A percentile compares a stretch with the other conserved stretches of the same genome.
Conservation (phyloP, 1,140 invertebrate genomes). For the Cydia strobilella region DNA sequence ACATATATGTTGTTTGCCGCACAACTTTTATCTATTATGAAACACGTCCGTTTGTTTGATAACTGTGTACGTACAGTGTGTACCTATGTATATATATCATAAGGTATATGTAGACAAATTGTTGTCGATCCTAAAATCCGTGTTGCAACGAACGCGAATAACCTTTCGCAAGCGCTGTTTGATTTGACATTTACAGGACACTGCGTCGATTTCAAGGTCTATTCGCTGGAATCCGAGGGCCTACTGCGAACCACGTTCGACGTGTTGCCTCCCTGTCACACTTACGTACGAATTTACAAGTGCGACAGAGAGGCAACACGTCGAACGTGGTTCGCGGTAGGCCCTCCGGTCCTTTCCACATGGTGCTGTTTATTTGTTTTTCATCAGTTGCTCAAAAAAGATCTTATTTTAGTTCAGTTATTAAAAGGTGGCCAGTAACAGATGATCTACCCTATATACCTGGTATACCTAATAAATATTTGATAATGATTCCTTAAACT, state of each 20-base stretch:
- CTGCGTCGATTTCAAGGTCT: slow-evolving; percentile 23
- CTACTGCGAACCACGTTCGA: too few species aligned
- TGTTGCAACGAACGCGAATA: slow-evolving; percentile 34
- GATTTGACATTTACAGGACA: slow-evolving; percentile 31
- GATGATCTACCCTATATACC: too few species aligned
- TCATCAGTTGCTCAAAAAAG: too few species aligned
- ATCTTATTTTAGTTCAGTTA: too few species aligned
- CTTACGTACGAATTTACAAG: too few species aligned
- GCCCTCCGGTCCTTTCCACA: slow-evolving; percentile 20
- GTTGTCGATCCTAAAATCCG: slow-evolving; percentile 14
- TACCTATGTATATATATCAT: background rate
- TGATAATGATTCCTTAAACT: too few species aligned
- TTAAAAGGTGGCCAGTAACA: too few species aligned
- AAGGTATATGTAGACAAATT: background rate
- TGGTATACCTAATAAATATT: too few species aligned
- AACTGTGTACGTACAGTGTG: background rate
- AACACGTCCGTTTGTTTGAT: slow-evolving; percentile 29
- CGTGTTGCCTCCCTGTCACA: too few species aligned
- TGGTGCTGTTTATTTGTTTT: too few species aligned
- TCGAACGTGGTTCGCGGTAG: too few species aligned
- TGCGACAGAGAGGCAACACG: too few species aligned
- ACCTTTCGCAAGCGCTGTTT: slow-evolving; percentile 21
- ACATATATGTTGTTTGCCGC: slow-evolving; percentile 13
- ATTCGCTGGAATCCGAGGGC: slow-evolving; percentile 18
- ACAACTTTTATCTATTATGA: slow-evolving; percentile 31